Percentiles rank a stretch among this genome's conserved stretches.
Evolutionary conservation across 2,113 vertebrate genomes (phyloP).

Genomic region (Pan paniscus): DNA sequence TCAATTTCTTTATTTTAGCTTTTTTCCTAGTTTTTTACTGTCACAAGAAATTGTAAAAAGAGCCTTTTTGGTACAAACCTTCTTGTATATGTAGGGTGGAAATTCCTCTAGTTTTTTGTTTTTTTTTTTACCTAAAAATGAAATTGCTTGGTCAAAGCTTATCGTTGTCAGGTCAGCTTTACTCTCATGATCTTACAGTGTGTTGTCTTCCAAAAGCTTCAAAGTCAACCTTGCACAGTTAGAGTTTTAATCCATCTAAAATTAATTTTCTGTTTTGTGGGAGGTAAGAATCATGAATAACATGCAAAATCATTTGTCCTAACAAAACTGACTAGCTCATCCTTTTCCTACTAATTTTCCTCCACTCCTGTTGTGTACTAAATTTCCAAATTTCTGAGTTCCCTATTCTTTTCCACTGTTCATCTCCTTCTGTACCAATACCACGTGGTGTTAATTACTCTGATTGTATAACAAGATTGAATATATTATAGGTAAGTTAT

Average conservation of each 20-base stretch:
- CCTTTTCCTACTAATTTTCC: not conserved
- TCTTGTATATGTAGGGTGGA: not conserved
- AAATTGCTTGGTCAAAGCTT: not conserved
- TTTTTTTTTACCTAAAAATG: not conserved
- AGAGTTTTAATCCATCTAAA: slow-evolving; percentile 1
- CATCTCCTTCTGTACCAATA: not conserved
- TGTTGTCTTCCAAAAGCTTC: not conserved
- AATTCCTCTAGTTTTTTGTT: not conserved
- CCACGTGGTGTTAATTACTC: not conserved
- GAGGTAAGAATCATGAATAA: not conserved
- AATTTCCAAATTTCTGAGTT: not conserved
- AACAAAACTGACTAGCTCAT: not conserved
- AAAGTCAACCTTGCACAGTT: not conserved
- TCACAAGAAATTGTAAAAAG: not conserved
- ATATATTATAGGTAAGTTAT: not conserved
- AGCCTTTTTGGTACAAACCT: not conserved
- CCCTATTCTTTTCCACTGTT: not conserved
- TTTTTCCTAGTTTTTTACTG: not conserved
- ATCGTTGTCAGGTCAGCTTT: not conserved
- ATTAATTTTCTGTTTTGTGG: not conserved
- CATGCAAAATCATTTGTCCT: not conserved
- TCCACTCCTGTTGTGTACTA: not conserved
- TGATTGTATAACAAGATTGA: not conserved
- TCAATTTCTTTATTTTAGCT: not conserved
- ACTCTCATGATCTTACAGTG: not conserved